Conservation (phyloP, 2,888 invertebrate species). For the Lithophane semibrunnea region DNA sequence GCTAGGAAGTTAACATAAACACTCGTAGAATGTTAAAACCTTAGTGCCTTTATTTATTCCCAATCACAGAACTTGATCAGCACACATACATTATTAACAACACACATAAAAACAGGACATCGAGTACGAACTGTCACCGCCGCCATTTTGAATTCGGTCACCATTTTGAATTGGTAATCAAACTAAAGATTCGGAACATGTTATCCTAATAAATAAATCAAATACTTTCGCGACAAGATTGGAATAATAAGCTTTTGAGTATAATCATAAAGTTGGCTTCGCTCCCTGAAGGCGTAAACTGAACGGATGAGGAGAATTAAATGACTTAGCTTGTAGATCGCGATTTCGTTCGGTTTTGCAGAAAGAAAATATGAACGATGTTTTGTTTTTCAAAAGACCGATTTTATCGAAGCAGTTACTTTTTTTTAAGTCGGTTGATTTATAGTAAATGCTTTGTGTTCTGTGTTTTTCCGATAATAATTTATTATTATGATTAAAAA, state of each 20-base stretch:
- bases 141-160: slow-evolving; percentile 49
- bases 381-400: not conserved
- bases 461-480: not conserved
- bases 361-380: not conserved
- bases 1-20: slow-evolving; percentile 37
- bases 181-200: slow-evolving; percentile 67
- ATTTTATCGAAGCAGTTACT: not conserved
- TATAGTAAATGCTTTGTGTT: not conserved
- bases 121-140: slow-evolving; percentile 46
- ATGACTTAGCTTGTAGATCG: slow-evolving; percentile 40
- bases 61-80: slow-evolving; percentile 54
- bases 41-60: slow-evolving; percentile 53
- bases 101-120: slow-evolving; percentile 53
- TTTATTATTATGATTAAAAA: too few species aligned
- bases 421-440: not conserved
- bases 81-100: slow-evolving; percentile 54
- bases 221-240: slow-evolving; percentile 61
- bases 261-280: slow-evolving; percentile 68
- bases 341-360: slow-evolving; percentile 16
- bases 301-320: slow-evolving; percentile 66
- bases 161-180: slow-evolving; percentile 64
- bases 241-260: slow-evolving; percentile 70
- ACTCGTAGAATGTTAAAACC: slow-evolving; percentile 44
- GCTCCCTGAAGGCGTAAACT: slow-evolving; percentile 60
- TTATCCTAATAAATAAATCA: slow-evolving; percentile 74